These are phyloP conservation scores for Phocides pigmalion DNA, from an alignment of 1,140 invertebrate genomes.

Conservation along the genomic window DNA sequence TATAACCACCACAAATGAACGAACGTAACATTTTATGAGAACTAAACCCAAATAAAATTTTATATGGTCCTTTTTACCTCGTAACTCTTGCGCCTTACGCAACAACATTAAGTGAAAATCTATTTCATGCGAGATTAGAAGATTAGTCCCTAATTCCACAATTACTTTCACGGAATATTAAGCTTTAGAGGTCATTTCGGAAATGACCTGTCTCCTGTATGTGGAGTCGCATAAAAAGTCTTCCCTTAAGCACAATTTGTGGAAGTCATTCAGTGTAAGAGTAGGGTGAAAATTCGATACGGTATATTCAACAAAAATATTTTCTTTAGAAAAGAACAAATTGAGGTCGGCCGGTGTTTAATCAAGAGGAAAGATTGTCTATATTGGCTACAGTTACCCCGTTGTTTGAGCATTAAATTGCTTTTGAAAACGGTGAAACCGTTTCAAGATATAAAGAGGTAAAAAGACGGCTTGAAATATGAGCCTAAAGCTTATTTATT, in stretches of 20 bases:
- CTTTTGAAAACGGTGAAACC: background rate
- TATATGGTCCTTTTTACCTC: constrained; percentile 12
- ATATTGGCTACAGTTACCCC: constrained; percentile 7
- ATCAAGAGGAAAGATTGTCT: constrained; percentile 24
- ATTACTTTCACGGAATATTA: constrained; percentile 27
- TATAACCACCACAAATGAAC: background rate
- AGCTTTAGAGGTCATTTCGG: constrained; percentile 9
- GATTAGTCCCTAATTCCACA: constrained; percentile 21
- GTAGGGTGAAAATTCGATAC: background rate
- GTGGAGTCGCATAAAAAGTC: constrained; percentile 10
- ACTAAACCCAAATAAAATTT: constrained; percentile 26
- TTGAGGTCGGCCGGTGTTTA: constrained; percentile 14
- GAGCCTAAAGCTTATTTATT: no score
- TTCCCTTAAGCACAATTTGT: constrained; percentile 1
- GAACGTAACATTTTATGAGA: constrained; percentile 16
- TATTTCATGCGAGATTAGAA: constrained; percentile 14
- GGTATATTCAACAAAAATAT: constrained; percentile 10
- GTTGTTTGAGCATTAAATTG: background rate
- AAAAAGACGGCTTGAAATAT: background rate
- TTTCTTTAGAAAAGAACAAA: constrained; percentile 22
- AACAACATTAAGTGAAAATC: constrained; percentile 18
- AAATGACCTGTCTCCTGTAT: constrained; percentile 12
- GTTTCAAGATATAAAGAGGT: background rate
- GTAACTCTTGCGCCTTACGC: constrained; percentile 5
- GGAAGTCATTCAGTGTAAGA: constrained; percentile 10